Base-by-base conservation (phyloP, 2,888 invertebrate species). In the Caenorhabditis imperialis region DNA sequence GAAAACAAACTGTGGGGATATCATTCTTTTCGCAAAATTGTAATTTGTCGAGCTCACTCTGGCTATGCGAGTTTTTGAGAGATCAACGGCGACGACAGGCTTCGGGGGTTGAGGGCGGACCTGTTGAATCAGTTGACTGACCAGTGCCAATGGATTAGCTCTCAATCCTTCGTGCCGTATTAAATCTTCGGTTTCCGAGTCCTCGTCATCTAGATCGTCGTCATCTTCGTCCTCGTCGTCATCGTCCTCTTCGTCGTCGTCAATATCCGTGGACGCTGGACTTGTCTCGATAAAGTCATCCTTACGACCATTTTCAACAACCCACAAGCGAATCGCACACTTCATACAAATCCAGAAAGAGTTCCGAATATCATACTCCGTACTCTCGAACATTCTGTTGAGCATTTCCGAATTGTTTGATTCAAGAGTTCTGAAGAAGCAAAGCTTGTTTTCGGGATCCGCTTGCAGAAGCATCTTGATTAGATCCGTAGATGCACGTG, bases 271-370 rank as follows among this genome's bases (percentile, higher is more conserved):
- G 4, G 73, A 65, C 14, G 60, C 65, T 0, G 72, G 63, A 33
- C 63, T 63, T 12, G 63, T 44, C 0, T 69, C 69, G 37, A 69
- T 18, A 25, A 69, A 38, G 6, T 69, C 69, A 47, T 69, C 69
- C 14, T 69, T 53, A 10, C 40, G 38, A 10, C 62, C 61, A 20
- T 57, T 50, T 8, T 71, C 61, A 5, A 50, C 12, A 1, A 71
- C 55, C 69, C 69, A 75, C 8, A 38, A 30, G n/a, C 57, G 58
- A n/a, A 75, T 48, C 8, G 69, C 75, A n/a, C 22, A 20, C 18
- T 57, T 61, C 48, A 75, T 48, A 23, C 63, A 58, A n/a, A 20
- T 5, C 75, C 75, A 75, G 45, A 75, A 63, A 3, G 69, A 48
- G 35, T 44, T 38, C 10, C 75, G 45, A 3, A 75, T 27, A 22